Evolutionary conservation across 2,888 invertebrate genomes (phyloP), one percentile per base, ranked within the genome.

Genomic region (Onchidella celtica): DNA sequence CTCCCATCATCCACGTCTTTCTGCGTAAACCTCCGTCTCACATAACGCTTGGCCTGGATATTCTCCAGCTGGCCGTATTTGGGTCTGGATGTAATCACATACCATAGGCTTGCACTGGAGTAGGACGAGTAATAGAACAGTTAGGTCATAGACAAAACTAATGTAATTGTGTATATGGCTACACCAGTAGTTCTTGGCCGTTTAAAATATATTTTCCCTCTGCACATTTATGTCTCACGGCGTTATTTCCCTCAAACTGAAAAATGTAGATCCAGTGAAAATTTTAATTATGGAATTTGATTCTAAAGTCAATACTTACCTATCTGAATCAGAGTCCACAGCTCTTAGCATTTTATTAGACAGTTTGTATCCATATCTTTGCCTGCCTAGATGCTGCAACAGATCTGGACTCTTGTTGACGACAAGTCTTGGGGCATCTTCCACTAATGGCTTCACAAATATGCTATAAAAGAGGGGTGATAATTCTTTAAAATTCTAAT

Each of bases 21-120:
- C 86, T 93, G 93, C 0, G 91, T 91, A 84, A 93, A 93, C 36
- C 88, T 75, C 40, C 90, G 82, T 61, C 90, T 85, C 1, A 93
- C 90, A 68, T 86, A 90, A 29, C 90, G 87, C 81, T 91, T 89
- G 11, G 91, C 89, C 36, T 87, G 88, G 6, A 87, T 87, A 85
- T 93, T 91, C 83, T 92, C 92, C 17, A 93, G 84, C 76, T 90
- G 90, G 6, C 92, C 93, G 81, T 90, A 86, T 69, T 87, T 85
- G 6, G 93, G 92, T 63, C 87, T 87, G 68, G 89, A 87, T 29
- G 88, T 85, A 38, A 93, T 86, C 6, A 88, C 85, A 85, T 92
- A 93, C 36, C 90, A 86, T 36, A 93, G 83, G 24, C 91, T 87
- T 6, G 85, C 84, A 73, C 85, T 82, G 38, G 63, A 69, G 57